Base-by-base conservation (phyloP, 2,888 invertebrate species). In the Parnassius mnemosyne region DNA sequence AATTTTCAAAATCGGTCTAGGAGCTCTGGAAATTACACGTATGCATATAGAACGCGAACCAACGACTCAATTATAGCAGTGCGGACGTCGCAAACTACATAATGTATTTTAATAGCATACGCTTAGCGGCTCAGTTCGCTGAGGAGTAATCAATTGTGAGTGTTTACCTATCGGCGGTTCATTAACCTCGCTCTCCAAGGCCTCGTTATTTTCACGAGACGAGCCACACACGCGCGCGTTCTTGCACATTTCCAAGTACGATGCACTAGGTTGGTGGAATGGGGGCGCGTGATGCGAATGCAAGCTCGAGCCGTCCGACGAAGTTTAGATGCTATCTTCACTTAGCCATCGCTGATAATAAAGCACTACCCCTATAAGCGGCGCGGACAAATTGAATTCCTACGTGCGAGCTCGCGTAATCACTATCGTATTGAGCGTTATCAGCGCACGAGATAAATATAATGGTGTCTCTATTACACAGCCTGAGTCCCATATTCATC, bases 231-330 rank as follows among this genome's bases (percentile, higher is more conserved):
- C 76, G 81, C 83, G 81, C 83, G 78, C 75, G 80, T 76, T 80
- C 83, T 84, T 85, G 85, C 84, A 86, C 81, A 68, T 68, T 70
- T 81, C 80, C 83, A 83, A 84, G 84, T 86, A 81, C 81, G 80
- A 83, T 88, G 87, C 87, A 84, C 87, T 87, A 85, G 82, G 77
- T 83, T 80, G 84, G 77, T 79, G 83, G 85, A 88, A 87, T 83
- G 85, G 77, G 84, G 79, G 78, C 84, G 81, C 90, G 89, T 89
- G 90, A 84, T 82, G 71, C 74, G 90, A 85, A 90, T 90, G 80
- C 81, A 68, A 78, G 57, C 77, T 79, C 80, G 76, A 34, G 79
- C 79, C 78, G 13, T 49, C 49, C 49, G 49, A 49, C 49, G 49
- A 34, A 75, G 77, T 79, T 73, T 78, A 79, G 87, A 87, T 88